Base-by-base conservation (phyloP, 1,140 invertebrate species). In the Eufriesea mexicana region DNA sequence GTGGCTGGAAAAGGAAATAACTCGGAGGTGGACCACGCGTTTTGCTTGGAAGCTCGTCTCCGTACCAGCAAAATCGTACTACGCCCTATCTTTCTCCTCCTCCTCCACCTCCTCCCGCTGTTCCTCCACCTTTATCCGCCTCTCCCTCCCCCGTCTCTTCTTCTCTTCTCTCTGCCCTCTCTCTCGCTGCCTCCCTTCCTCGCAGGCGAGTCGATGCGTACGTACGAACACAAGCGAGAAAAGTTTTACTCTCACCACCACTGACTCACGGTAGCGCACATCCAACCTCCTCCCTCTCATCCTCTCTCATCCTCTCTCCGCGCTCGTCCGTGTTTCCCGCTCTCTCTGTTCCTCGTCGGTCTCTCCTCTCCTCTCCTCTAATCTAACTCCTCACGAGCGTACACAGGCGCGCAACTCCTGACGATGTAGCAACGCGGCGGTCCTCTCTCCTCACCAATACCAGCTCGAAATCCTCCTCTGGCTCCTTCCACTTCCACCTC, bases 201-300 rank as follows among this genome's bases (percentile, higher is more conserved):
- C 80, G 79, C 86, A 91, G 89, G 92, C 92, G 89, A 91, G 91
- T 93, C 92, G 90, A 92, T 92, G 91, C 92, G 92, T 93, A 87
- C 86, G 89, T 91, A 92, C 91, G 85, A 84, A 92, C 90, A 94
- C 93, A 94, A 89, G 76, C 90, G 82, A 91, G 92, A 93, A 94
- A 94, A 94, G 89, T 94, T 94, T 94, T 94, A 94, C 89, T 92
- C 92, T 93, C 91, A 94, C 93, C 84, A 92, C 88, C 79, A 93
- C 91, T 25, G 45, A 72, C 28, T 47, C 83, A 55, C 59, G 75
- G 70, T 14, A 85, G 84, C 88, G 87, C 88, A 84, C 85, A 83
- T 89, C 84, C 83, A 83, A 77, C 84, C 86, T 85, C 72, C 87
- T 86, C 85, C 54, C 59, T 68, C 74, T 76, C 75, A 59, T 61